phyloP scores from a whole-genome alignment of 2,888 invertebrate genomes.

The Timema podura region DNA sequence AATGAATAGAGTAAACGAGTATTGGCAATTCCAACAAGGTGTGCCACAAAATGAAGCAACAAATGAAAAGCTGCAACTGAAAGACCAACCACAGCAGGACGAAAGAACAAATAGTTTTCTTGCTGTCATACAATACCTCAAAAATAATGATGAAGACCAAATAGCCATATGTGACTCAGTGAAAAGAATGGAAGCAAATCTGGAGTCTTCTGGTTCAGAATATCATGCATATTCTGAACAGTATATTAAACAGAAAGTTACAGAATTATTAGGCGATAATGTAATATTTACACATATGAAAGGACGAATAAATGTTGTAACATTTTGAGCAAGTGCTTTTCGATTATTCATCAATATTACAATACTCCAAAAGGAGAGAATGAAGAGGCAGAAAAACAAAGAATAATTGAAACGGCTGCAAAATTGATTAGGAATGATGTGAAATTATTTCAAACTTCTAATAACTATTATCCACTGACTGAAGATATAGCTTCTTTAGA shows the following conservation, averaged over 20 bases:
- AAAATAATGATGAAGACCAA: not conserved
- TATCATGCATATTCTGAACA: not conserved
- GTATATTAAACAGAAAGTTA: not conserved
- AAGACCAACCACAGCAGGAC: not conserved
- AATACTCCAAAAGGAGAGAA: too few relatives aligned
- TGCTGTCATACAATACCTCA: not conserved
- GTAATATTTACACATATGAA: not conserved
- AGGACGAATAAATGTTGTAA: not conserved
- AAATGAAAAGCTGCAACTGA: too few relatives aligned
- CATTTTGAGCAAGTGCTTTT: constrained; percentile 1
- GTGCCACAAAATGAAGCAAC: not conserved
- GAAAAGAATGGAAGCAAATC: not conserved
- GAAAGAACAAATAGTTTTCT: not conserved
- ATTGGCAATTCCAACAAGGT: not conserved
- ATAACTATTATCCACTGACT: not conserved
- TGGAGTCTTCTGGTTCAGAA: not conserved
- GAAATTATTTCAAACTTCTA: not conserved
- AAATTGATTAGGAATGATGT: not conserved
- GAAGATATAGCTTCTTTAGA: not conserved
- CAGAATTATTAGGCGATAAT: not conserved
- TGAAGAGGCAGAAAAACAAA: too few relatives aligned
- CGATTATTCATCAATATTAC: not conserved
- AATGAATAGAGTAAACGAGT: not conserved
- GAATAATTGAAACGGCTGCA: too few relatives aligned
- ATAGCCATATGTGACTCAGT: not conserved